Evolutionary conservation across 2,888 invertebrate genomes (phyloP), one percentile per base, ranked within the genome.

Genomic region (Acleris cristana): DNA sequence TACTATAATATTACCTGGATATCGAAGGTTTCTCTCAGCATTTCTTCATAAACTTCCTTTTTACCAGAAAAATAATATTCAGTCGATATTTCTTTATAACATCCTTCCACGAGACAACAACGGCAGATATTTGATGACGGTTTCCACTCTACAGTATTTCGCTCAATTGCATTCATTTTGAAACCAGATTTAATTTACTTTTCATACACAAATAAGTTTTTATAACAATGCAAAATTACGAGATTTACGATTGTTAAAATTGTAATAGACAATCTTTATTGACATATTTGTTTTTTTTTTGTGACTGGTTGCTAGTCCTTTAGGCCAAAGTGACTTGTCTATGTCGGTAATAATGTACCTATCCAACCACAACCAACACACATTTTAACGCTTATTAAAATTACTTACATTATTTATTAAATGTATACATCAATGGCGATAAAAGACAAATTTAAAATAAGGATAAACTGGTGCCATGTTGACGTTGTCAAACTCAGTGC

Each of bases 1-100:
- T 10, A 34, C 34, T 34, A 3, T 16, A 2, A 48, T 48, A 48
- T 69, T 77, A 87, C 88, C 76, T 82, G 77, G 53, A 87, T 75
- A 70, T 82, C 74, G 48, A 87, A 84, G 2, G 83, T 84, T 34
- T 77, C 73, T 61, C 72, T 77, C 5, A 87, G 71, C 79, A 87
- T 81, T 4, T 76, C 77, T 21, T 70, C 76, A 57, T 81, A 83
- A 1, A 79, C 69, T 74, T 82, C 81, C 70, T 73, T 80, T 40
- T 75, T 73, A 3, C 74, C 79, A 44, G 70, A 74, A 71, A 64
- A 71, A 34, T 73, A 72, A 66, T 79, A 81, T 72, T 80, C 78
- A 0, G 72, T 63, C 0, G 74, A 76, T 65, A 83, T 76, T 72
- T 80, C 75, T 59, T 75, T 77, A 52, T 64, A 76, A 73, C 77